Evolutionary conservation across 2,797 vertebrate genomes (phyloP), one percentile per base, ranked within the genome.

Genomic region (Jordanella pulchra): DNA sequence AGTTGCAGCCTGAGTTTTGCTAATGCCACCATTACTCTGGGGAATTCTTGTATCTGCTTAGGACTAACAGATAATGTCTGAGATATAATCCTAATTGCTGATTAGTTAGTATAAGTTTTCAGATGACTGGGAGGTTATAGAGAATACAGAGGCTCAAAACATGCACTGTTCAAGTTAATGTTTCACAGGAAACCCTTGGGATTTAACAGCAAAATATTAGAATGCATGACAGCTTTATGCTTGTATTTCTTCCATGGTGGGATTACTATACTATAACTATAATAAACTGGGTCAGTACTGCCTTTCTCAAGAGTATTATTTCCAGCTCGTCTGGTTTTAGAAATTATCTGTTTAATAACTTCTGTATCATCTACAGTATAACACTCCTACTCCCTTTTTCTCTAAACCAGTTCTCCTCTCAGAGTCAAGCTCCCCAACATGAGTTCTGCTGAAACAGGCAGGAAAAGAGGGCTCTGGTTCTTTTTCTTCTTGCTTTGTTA

Each of bases 1-100:
- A 90, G 77, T 66, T 80, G 80, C 84, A 84, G 10, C 92, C 93
- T 0, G 91, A 94, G 48, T 76, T 89, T 80, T 95, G 95, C 77
- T 95, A 27, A 87, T 58, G 45, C 55, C 64, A 27, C 67, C 77
- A 51, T 44, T 68, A 42, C 53, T 82, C 55, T 72, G 44, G 39
- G 75, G 35, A 18, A 53, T 25, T 30, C 28, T 64, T 66, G n/a
- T 64, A 47, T 14, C 45, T 47, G 27, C 48, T 51, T 1, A 64
- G 69, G 51, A 60, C 48, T 28, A 72, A 63, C 0, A 11, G 23
- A 4, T 69, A 13, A 1, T 73, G n/a, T 23, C 3, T 53, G 47
- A 72, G 64, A 64, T 39, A 28, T 3, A 32, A 23, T 44, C 35
- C 42, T 45, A 18, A 28, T 7, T 58, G 30, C 25, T 69, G 35